Evolutionary conservation across 1,140 invertebrate species (phyloP).

Genomic region (Pinna nobilis): DNA sequence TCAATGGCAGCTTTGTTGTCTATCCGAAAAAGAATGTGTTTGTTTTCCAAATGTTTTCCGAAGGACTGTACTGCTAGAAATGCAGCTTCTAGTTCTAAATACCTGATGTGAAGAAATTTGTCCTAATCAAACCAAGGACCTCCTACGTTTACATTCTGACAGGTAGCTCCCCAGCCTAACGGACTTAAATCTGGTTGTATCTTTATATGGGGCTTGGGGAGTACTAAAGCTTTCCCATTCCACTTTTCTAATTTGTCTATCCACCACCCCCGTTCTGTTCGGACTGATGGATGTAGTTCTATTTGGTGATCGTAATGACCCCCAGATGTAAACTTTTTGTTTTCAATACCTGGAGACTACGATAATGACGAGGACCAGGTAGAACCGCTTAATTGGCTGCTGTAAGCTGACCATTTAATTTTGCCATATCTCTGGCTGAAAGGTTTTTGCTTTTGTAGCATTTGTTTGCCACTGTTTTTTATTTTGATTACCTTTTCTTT

Average conservation of each 20-base stretch:
- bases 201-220: too few relatives aligned
- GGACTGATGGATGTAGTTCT: too few relatives aligned
- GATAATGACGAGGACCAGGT: not conserved
- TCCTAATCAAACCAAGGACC: not conserved
- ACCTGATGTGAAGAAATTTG: not conserved
- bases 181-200: not conserved
- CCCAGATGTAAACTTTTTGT: too few relatives aligned
- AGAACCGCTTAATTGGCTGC: not conserved
- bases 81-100: not conserved
- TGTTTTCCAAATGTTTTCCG: not conserved
- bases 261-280: too few relatives aligned
- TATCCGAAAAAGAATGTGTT: not conserved
- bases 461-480: not conserved
- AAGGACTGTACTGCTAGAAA: too few relatives aligned
- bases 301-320: too few relatives aligned
- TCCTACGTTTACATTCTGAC: not conserved
- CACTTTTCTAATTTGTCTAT: too few relatives aligned
- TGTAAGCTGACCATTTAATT: conserved; percentile 3
- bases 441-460: not conserved
- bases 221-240: too few relatives aligned
- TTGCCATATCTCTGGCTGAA: not conserved
- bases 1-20: not conserved
- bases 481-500: conserved; percentile 20
- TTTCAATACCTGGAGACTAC: not conserved
- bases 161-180: not conserved